These are phyloP conservation scores for Muraenolepis orangiensis DNA, from an alignment of 2,797 vertebrate genomes.

Conservation along the genomic window DNA sequence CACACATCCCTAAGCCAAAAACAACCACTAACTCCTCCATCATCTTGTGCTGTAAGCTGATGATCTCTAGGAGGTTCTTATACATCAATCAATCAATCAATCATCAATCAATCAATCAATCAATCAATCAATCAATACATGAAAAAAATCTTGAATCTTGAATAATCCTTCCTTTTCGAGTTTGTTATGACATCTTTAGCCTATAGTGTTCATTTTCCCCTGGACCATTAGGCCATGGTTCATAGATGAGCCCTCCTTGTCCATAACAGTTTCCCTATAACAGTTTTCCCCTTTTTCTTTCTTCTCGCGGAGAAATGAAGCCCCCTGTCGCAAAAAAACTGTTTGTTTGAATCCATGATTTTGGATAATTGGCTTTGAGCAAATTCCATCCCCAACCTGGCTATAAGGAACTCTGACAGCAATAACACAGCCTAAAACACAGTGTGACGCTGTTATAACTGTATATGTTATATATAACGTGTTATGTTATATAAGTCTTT, in stretches of 20 bases:
- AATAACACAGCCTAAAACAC: no score
- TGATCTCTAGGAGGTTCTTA: neutral
- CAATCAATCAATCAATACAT: no score
- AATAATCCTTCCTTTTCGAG: no score
- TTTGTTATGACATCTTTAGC: neutral
- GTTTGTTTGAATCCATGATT: neutral
- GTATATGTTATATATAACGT: no score
- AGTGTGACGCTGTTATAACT: no score
- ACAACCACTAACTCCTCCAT: neutral
- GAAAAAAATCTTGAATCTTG: no score
- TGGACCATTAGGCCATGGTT: neutral
- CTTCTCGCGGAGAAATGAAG: neutral
- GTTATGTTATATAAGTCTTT: no score
- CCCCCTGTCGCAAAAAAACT: neutral
- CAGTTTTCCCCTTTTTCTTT: neutral
- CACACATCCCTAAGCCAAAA: neutral
- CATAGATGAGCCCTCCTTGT: neutral
- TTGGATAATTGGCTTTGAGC: neutral
- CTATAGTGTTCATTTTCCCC: neutral
- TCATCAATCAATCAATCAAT: no score
- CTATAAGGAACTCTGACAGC: neutral
- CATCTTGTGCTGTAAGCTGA: neutral
- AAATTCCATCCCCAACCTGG: neutral
- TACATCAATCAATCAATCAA: no score
- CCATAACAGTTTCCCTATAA: neutral